Conservation (phyloP, 2,888 invertebrate genomes). For the Escarpia spicata region DNA sequence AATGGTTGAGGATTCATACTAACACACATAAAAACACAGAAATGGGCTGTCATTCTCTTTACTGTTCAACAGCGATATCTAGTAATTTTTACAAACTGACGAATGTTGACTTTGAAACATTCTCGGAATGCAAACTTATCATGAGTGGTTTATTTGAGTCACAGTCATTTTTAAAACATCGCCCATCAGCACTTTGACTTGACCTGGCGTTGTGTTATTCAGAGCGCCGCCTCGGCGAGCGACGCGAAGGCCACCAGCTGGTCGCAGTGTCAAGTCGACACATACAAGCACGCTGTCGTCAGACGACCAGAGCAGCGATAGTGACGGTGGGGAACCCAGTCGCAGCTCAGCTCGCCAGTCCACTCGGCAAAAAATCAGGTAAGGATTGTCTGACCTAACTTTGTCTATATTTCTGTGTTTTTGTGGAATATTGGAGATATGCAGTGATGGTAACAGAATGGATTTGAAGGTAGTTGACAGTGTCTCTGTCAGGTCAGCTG, state of each 20-base stretch:
- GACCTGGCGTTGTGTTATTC: background rate
- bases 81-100: background rate
- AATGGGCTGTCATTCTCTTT: no score
- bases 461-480: background rate
- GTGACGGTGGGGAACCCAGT: slow-evolving; percentile 52
- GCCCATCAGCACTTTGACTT: background rate
- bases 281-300: slow-evolving; percentile 41
- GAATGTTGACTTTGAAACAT: background rate
- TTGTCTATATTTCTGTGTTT: background rate
- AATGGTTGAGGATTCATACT: no score
- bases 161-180: background rate
- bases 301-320: slow-evolving; percentile 53
- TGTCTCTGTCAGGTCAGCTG: background rate
- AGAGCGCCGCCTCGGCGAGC: background rate
- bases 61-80: no score
- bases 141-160: background rate
- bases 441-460: background rate
- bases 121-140: background rate
- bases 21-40: no score
- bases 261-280: slow-evolving; percentile 34
- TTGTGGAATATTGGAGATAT: background rate
- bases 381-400: background rate
- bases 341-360: slow-evolving; percentile 39
- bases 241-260: slow-evolving; percentile 36
- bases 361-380: slow-evolving; percentile 44